Evolutionary conservation across 1,140 invertebrate species (phyloP).

Genomic region (Reticulitermes speratus): DNA sequence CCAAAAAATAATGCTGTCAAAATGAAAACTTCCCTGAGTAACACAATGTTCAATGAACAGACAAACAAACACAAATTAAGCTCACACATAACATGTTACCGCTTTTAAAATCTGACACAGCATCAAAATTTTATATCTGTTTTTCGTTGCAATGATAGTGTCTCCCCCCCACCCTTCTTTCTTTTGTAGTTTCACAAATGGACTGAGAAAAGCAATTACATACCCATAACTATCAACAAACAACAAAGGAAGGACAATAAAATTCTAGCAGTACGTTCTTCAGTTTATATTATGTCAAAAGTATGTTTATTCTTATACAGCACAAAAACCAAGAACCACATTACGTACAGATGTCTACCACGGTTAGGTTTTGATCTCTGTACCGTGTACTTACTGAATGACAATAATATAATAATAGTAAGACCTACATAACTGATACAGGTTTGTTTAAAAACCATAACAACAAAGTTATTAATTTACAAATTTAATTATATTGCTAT

Average conservation of each 20-base stretch:
- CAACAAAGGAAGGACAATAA: not conserved
- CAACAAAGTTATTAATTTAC: slow-evolving; percentile 13
- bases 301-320: not conserved
- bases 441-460: not conserved
- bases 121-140: not conserved
- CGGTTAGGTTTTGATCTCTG: not conserved
- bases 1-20: not conserved
- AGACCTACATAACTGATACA: not conserved
- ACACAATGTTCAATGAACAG: not conserved
- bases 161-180: not conserved
- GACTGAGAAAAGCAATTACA: not conserved
- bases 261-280: not conserved
- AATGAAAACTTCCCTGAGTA: not conserved
- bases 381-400: not conserved
- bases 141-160: not conserved
- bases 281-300: not conserved
- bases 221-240: not conserved
- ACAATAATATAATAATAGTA: not conserved
- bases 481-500: not conserved
- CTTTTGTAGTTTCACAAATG: not conserved
- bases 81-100: not conserved
- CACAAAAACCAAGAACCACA: slow-evolving; percentile 9
- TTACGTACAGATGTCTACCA: not conserved
- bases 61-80: not conserved
- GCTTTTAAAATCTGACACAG: not conserved